phyloP scores from a whole-genome alignment of 2,797 vertebrate species.

The Cirrhinus molitorella region DNA sequence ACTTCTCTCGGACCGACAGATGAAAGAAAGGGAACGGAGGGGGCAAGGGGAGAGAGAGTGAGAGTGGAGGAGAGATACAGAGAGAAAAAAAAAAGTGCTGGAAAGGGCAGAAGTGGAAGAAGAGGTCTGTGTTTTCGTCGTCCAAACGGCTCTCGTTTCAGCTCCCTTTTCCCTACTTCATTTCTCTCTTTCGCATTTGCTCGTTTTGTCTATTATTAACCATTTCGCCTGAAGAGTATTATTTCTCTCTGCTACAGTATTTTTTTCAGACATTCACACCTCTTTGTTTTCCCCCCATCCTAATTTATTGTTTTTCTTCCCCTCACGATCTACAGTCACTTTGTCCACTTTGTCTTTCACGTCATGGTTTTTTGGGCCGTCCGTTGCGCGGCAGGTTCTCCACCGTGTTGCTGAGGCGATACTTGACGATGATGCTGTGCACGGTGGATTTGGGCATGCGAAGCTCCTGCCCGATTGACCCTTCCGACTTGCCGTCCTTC shows the following conservation, averaged over 20 bases:
- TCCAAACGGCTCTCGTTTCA: constrained; percentile 57
- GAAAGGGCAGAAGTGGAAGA: constrained; percentile 33
- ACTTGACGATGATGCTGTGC: constrained; percentile 88
- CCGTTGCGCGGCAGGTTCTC: constrained; percentile 85
- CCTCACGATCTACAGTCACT: constrained; percentile 10
- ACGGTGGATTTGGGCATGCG: constrained; percentile 86
- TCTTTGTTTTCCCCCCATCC: constrained; percentile 57
- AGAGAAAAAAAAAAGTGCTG: constrained; percentile 21
- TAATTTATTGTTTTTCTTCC: constrained; percentile 12
- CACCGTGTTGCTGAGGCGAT: constrained; percentile 86
- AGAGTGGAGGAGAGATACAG: constrained; percentile 34
- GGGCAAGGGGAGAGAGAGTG: constrained; percentile 44
- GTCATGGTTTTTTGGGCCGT: constrained; percentile 83
- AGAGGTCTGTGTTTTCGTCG: constrained; percentile 9
- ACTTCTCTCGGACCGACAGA: constrained; percentile 53
- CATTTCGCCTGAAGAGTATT: neutral
- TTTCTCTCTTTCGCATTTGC: constrained; percentile 53
- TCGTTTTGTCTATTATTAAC: constrained; percentile 53
- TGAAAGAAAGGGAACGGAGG: constrained; percentile 51
- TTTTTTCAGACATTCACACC: constrained; percentile 50
- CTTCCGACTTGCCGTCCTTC: constrained; percentile 87
- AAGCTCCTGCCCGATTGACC: constrained; percentile 84
- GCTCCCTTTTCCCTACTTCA: constrained; percentile 53
- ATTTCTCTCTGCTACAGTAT: constrained; percentile 44
- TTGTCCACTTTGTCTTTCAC: constrained; percentile 26